A percentile compares a stretch with the other conserved stretches of the same genome.
Evolutionary conservation across 2,888 invertebrate species (phyloP).

Genomic region (Agrochola lychnidis): DNA sequence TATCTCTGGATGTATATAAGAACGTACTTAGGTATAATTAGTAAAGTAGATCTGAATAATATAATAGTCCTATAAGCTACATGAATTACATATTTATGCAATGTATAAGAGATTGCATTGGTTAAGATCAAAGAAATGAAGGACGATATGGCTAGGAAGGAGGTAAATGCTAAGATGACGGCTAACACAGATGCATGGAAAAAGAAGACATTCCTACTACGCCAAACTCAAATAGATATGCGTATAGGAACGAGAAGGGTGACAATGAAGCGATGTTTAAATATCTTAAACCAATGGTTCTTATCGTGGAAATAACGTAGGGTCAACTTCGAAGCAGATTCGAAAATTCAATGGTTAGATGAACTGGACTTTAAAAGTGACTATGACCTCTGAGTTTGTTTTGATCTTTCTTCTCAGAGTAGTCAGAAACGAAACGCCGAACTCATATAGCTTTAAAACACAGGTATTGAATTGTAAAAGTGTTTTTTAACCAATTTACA

Average conservation of each 20-base stretch:
- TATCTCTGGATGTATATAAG: constrained; percentile 8
- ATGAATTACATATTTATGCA: neutral
- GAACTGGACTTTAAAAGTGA: too few relatives aligned
- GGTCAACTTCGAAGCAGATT: neutral
- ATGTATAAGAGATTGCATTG: neutral
- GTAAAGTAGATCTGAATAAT: neutral
- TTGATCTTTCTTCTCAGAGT: neutral
- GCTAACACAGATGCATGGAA: neutral
- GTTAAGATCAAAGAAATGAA: neutral
- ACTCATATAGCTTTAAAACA: neutral
- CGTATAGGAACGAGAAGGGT: neutral
- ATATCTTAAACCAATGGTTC: neutral
- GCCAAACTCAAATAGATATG: neutral
- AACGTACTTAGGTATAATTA: constrained; percentile 3
- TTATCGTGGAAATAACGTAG: neutral
- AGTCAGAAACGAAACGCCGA: neutral
- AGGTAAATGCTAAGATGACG: neutral
- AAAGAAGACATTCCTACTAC: neutral
- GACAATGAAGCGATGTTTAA: neutral
- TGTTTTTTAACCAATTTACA: too few relatives aligned
- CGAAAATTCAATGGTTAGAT: neutral
- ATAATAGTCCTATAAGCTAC: too few relatives aligned
- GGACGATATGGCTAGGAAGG: neutral
- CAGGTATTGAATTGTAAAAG: neutral
- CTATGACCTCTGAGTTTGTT: neutral